These are phyloP conservation scores for Parazoanthus atlanticus DNA, from an alignment of 92 coral and sea anemone species.

Conservation along the genomic window DNA sequence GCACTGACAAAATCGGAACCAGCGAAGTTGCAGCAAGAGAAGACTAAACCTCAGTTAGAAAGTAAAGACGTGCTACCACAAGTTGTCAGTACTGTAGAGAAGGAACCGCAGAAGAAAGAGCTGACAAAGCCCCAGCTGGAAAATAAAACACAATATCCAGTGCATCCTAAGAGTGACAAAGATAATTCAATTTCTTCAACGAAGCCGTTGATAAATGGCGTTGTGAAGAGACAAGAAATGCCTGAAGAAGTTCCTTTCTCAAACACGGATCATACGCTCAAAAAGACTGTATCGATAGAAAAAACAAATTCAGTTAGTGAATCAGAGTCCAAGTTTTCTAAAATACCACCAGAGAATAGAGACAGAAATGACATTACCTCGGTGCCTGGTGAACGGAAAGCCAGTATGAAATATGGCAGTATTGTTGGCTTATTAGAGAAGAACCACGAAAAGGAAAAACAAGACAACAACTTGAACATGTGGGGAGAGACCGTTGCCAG, in stretches of 20 bases:
- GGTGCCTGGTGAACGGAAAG: neutral
- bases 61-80: neutral
- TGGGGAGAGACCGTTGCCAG: neutral
- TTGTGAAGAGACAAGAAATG: neutral
- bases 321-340: neutral
- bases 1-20: slow-evolving; percentile 22
- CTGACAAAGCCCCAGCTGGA: neutral
- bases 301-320: neutral
- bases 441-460: neutral
- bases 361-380: neutral
- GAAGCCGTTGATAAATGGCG: neutral
- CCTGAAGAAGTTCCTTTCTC: neutral
- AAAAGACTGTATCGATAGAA: neutral
- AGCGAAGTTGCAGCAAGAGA: neutral
- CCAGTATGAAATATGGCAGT: neutral
- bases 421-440: neutral
- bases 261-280: neutral
- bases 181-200: neutral
- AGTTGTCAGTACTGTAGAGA: neutral
- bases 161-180: neutral
- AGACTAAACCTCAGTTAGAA: neutral
- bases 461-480: neutral
- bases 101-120: neutral
- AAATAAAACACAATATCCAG: neutral
- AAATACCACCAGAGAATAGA: neutral